Percentiles rank a stretch among this genome's conserved stretches.
Evolutionary conservation across 1,140 invertebrate genomes (phyloP).

Genomic region (Coenobita brevimanus): DNA sequence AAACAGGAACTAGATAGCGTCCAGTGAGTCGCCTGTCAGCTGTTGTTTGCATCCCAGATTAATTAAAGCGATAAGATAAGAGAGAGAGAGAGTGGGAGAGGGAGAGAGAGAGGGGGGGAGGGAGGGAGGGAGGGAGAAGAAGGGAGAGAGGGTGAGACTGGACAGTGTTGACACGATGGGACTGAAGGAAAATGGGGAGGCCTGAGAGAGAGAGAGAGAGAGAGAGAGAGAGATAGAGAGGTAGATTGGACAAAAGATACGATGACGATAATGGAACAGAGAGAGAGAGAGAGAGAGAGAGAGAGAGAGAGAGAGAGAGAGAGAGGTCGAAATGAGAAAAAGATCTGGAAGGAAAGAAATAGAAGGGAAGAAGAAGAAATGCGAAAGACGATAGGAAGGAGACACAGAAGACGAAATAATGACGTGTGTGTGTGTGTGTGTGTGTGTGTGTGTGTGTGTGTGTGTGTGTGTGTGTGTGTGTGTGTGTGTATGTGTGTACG

Average conservation of each 20-base stretch:
- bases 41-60: conserved; percentile 27
- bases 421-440: too few species aligned
- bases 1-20: conserved; percentile 15
- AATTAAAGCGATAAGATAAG: conserved; percentile 32
- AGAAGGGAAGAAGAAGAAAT: not conserved
- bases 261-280: too few species aligned
- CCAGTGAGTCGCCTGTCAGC: not conserved
- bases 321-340: too few species aligned
- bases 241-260: not conserved
- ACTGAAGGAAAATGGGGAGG: too few species aligned
- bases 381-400: not conserved
- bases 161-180: too few species aligned
- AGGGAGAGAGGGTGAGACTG: conserved; percentile 41
- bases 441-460: not conserved
- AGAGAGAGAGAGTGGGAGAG: too few species aligned
- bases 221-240: too few species aligned
- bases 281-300: conserved; percentile 22
- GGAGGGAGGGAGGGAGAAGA: conserved; percentile 33
- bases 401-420: not conserved
- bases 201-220: too few species aligned
- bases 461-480: conserved; percentile 12
- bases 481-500: conserved; percentile 15
- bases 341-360: not conserved
- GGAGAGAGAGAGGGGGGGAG: not conserved
- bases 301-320: not conserved